Base-by-base conservation (phyloP, 1,140 invertebrate species). In the Drosophila aff. region DNA sequence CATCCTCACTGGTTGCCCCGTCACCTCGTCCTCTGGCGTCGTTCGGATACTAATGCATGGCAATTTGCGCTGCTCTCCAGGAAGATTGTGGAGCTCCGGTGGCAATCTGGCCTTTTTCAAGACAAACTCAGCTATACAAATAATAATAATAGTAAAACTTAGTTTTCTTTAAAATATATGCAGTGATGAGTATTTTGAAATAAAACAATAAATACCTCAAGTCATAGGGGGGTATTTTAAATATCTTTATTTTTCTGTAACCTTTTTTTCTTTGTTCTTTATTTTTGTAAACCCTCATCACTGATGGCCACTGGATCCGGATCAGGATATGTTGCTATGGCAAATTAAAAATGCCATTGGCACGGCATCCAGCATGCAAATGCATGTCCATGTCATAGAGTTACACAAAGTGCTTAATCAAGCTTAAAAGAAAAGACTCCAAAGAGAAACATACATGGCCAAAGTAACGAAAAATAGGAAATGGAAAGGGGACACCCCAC, bases 331-430 rank as follows among this genome's bases (percentile, higher is more conserved):
- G 69, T 52, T 66, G 75, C 57, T 57, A 52, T 67, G 59, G 76
- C 65, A 90, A 90, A 90, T 90, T 90, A 84, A 90, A 90, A 90
- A 90, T 90, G 81, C 85, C 85, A 82, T 73, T 73, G 81, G 81
- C 63, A 73, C 53, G 62, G 43, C 61, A 58, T 49, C 60, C 62
- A 64, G 61, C 67, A 79, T 79, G 66, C 65, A 72, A 77, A 66
- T 74, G 66, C 68, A 90, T 89, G 68, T 89, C 81, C 85, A 78
- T 89, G 78, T 89, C 81, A 83, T 90, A 80, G 81, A 84, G 81
- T 89, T 84, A 90, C 85, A 90, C 84, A 89, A 89, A 89, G 85
- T 89, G 85, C 85, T 90, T 89, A 84, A 89, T 89, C 85, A 90
- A 85, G 85, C 85, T 79, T 78, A 90, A 89, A 90, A 87, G 76